Conservation (phyloP, 2,797 vertebrate species). For the Arvicola amphibius region DNA sequence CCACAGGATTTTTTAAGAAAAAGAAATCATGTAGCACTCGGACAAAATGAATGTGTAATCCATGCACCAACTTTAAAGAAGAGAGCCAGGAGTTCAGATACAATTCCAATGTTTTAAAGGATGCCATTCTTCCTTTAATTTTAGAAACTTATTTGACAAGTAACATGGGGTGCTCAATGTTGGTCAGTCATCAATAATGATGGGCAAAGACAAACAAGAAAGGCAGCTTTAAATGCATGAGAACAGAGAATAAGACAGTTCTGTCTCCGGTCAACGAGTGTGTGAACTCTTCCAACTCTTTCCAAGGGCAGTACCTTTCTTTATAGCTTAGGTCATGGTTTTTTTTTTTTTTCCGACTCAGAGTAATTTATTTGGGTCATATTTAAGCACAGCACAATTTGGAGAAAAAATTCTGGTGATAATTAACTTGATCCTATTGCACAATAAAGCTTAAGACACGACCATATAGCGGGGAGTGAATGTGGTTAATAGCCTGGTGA, state of each 20-base stretch:
- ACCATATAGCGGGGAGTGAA: neutral
- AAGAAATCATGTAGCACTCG: slow-evolving; percentile 1
- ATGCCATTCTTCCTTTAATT: neutral
- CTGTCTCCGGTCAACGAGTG: neutral
- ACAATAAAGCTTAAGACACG: too few relatives aligned
- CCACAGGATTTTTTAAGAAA: slow-evolving; percentile 41
- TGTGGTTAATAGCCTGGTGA: neutral
- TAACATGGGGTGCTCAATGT: neutral
- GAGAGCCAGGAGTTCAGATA: neutral
- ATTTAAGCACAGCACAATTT: too few relatives aligned
- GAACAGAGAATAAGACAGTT: neutral
- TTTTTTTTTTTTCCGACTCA: too few relatives aligned
- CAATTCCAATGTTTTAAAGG: neutral
- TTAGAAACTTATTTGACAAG: slow-evolving; percentile 15
- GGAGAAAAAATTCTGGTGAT: too few relatives aligned
- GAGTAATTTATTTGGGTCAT: too few relatives aligned
- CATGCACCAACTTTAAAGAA: slow-evolving; percentile 16
- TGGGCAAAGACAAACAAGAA: neutral
- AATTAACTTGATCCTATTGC: too few relatives aligned
- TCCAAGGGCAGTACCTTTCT: neutral
- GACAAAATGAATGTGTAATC: slow-evolving; percentile 14
- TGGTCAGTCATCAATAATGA: neutral
- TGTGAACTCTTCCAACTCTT: neutral
- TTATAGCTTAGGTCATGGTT: neutral
- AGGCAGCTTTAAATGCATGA: neutral